Evolutionary conservation across 1,140 invertebrate genomes (phyloP), one percentile per base, ranked within the genome.

Genomic region (Zaprionus davidi): DNA sequence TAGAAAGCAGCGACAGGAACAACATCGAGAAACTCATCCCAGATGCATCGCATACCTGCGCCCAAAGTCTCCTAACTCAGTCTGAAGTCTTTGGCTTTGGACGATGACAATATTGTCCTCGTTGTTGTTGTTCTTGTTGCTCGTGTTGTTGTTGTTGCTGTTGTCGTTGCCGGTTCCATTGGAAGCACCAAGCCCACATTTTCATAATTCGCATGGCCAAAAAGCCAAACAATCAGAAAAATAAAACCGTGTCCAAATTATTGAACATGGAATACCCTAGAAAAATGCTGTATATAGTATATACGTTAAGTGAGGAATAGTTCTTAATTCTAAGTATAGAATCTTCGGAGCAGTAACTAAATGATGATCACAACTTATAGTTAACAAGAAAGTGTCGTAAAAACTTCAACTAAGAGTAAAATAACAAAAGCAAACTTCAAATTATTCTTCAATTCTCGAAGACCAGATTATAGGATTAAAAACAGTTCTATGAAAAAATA

Each of bases 201-300:
- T 90, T 90, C 86, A 90, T 90, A 90, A 90, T 90, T 90, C 81
- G 81, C 69, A 57, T 83, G 71, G 83, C 76, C 64, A 69, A 73
- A 79, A 60, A 72, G 51, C 34, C 66, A 46, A 76, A 63, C 51
- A 65, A 71, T 46, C 49, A 13, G 65, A 20, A 71, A 58, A 73
- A 67, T 38, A 38, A 56, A 79, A 74, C 38, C 57, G 57, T 34
- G 4, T 55, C 6, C 2, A 13, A 6, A 17, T 1, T 34, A 65
- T 11, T 11, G 22, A 56, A 9, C 2, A 12, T 1, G 3, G 5
- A 2, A 66, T 71, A 66, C 68, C 5, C 73, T 70, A 58, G 38
- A 28, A 66, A 49, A 31, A 46, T n/a, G 9, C 0, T 34, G 6
- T 9, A 11, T 5, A 15, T 20, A 28, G 0, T 34, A 7, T 11